A percentile compares a stretch with the other conserved stretches of the same genome.
Conservation (phyloP, 1,140 invertebrate genomes). For the Heliconius melpomene region DNA sequence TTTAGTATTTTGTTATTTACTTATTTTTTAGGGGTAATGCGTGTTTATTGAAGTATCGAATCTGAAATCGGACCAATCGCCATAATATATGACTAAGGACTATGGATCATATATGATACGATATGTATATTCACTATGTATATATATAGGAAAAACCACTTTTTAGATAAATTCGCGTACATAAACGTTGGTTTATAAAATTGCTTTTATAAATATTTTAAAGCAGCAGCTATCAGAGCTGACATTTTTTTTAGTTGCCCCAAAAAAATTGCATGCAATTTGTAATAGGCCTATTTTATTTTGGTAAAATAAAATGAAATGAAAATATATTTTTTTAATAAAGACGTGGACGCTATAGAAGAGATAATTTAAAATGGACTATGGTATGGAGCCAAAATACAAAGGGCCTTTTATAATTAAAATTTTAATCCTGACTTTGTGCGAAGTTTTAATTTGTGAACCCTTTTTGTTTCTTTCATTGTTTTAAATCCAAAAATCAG, state of each 20-base stretch:
- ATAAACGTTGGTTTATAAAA: neutral
- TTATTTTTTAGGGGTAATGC: too few species aligned
- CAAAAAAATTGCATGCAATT: neutral
- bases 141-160: neutral
- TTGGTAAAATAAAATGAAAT: neutral
- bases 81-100: too few species aligned
- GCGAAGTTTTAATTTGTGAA: conserved; percentile 41
- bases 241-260: neutral
- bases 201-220: neutral
- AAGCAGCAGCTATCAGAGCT: neutral
- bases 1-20: neutral
- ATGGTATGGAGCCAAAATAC: conserved; percentile 24
- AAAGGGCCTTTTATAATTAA: conserved; percentile 41
- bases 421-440: conserved; percentile 45
- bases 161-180: neutral
- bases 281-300: neutral
- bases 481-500: conserved; percentile 26
- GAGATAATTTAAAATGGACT: conserved; percentile 33
- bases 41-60: too few species aligned
- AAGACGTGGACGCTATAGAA: neutral
- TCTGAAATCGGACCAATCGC: too few species aligned
- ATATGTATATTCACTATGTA: neutral
- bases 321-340: conserved; percentile 11
- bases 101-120: too few species aligned
- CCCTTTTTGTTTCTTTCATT: conserved; percentile 33